phyloP scores from a whole-genome alignment of 2,113 vertebrate genomes.

The Petroica traversi region DNA sequence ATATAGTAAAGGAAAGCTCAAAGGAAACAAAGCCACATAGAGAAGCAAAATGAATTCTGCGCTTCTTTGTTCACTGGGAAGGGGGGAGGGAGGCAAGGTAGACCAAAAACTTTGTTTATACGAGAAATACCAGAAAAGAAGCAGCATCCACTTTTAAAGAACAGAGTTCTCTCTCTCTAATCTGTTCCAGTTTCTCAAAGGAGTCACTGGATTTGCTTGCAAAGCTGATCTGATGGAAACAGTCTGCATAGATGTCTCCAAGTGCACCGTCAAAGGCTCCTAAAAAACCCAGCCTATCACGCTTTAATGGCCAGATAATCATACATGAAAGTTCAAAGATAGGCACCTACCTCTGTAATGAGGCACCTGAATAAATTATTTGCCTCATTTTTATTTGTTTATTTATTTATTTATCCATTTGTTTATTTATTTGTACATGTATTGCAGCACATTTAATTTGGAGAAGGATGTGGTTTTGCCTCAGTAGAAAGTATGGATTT shows the following conservation, averaged over 20 bases:
- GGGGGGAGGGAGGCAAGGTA: neutral
- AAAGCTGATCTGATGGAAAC: slow-evolving; percentile 1
- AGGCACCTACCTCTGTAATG: neutral
- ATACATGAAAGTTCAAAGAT: neutral
- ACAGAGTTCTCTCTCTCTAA: neutral
- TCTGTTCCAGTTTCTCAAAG: neutral
- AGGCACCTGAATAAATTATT: neutral
- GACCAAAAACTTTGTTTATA: slow-evolving; percentile 31
- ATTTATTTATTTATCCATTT: neutral
- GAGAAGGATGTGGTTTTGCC: neutral
- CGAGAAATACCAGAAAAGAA: neutral
- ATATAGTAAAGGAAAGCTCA: slow-evolving; percentile 43
- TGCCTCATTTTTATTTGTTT: neutral
- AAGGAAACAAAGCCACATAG: slow-evolving; percentile 16
- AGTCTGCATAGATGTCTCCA: neutral
- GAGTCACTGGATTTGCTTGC: neutral
- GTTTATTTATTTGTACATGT: neutral
- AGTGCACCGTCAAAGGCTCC: slow-evolving; percentile 26
- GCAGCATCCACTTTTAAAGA: neutral
- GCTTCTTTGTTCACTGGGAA: slow-evolving; percentile 26
- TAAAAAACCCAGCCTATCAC: neutral
- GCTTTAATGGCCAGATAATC: neutral
- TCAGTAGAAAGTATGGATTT: neutral
- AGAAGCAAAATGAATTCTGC: slow-evolving; percentile 29
- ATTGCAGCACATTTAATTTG: neutral